Percentiles rank a stretch among this genome's conserved stretches.
These are phyloP conservation scores for Archilochus colubris DNA, from an alignment of 2,113 vertebrate species.

Conservation along the genomic window DNA sequence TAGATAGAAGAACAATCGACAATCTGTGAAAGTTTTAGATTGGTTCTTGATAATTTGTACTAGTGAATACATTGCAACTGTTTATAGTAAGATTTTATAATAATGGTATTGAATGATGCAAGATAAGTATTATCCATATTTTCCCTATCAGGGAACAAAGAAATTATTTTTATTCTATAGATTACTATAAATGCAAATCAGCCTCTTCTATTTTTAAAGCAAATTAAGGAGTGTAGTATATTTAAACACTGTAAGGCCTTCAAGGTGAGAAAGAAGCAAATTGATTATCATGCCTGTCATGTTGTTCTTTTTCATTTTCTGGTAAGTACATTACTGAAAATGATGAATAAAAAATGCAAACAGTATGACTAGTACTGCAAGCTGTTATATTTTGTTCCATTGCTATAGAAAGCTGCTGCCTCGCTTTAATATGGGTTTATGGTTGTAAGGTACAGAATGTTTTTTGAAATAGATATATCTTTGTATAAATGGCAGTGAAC, in stretches of 20 bases:
- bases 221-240: neutral
- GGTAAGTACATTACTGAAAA: neutral
- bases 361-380: conserved; percentile 11
- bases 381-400: neutral
- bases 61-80: neutral
- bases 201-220: neutral
- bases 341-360: neutral
- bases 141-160: neutral
- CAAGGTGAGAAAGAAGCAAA: neutral
- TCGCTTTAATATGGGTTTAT: neutral
- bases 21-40: neutral
- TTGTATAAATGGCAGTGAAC: neutral
- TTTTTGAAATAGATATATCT: neutral
- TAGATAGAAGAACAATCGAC: neutral
- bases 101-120: neutral
- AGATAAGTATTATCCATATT: neutral
- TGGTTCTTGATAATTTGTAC: neutral
- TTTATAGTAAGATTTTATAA: neutral
- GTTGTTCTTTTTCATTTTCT: neutral
- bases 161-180: neutral
- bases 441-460: neutral
- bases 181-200: neutral
- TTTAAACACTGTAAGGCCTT: neutral
- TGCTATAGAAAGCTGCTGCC: neutral
- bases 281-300: neutral